phyloP scores from a whole-genome alignment of 2,888 invertebrate species.

The Toxonevra muliebris region DNA sequence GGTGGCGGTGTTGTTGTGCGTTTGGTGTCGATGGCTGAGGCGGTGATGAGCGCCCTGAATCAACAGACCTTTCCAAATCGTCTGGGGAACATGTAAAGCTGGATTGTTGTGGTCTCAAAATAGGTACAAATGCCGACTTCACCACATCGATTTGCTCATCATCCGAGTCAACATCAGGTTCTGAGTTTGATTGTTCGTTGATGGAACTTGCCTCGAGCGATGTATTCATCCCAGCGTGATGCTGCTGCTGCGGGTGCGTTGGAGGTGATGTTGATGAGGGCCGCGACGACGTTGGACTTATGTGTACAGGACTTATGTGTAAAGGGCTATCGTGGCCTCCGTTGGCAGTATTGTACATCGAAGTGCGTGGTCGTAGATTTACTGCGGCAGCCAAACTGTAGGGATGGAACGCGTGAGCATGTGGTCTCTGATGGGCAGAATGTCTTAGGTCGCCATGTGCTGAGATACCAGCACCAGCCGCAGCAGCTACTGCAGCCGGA shows the following conservation, averaged over 20 bases:
- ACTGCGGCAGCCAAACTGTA: conserved; percentile 67
- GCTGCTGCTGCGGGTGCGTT: conserved; percentile 12
- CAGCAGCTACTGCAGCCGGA: conserved; percentile 59
- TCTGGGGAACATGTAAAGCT: conserved; percentile 56
- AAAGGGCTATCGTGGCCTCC: conserved; percentile 44
- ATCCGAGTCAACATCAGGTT: conserved; percentile 66
- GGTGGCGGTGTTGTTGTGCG: conserved; percentile 64
- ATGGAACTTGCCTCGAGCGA: conserved; percentile 73
- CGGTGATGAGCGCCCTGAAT: conserved; percentile 55
- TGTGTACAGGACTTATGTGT: conserved; percentile 56
- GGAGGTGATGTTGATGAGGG: conserved; percentile 62
- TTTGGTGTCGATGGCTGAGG: conserved; percentile 53
- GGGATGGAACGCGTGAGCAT: conserved; percentile 68
- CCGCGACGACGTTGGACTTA: conserved; percentile 62
- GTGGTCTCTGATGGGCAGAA: conserved; percentile 56
- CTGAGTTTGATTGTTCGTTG: conserved; percentile 66
- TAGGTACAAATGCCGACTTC: conserved; percentile 78
- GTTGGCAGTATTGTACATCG: conserved; percentile 36
- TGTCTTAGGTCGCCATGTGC: conserved; percentile 66
- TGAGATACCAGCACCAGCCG: conserved; percentile 43
- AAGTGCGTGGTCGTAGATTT: conserved; percentile 52
- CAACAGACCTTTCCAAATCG: conserved; percentile 58
- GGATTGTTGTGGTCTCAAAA: conserved; percentile 65
- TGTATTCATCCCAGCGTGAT: conserved; percentile 60
- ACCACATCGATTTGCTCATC: conserved; percentile 81